phyloP scores from a whole-genome alignment of 2,888 invertebrate species.

The Baccha elongata region DNA sequence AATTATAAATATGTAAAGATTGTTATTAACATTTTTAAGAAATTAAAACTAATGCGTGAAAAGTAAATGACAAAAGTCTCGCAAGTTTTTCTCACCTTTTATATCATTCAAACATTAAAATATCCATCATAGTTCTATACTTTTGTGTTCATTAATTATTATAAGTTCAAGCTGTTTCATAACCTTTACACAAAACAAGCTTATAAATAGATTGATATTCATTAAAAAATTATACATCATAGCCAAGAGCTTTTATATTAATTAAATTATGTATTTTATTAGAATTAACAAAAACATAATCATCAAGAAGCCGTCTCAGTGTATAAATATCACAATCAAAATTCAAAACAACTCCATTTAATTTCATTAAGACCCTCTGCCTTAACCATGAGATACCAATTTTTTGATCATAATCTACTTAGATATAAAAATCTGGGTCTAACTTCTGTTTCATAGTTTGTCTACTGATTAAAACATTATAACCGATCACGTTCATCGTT shows the following conservation, averaged over 20 bases:
- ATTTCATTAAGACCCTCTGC: slow-evolving; percentile 26
- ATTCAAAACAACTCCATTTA: slow-evolving; percentile 13
- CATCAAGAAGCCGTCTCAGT: not conserved
- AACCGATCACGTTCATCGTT: not conserved
- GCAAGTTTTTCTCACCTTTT: not conserved
- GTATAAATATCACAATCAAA: slow-evolving; percentile 18
- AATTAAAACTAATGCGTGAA: not conserved
- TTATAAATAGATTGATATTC: not conserved
- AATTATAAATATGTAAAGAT: too few relatives aligned
- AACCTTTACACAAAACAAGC: not conserved
- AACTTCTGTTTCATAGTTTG: not conserved
- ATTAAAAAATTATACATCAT: not conserved
- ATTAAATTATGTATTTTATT: slow-evolving; percentile 4
- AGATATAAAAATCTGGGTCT: not conserved
- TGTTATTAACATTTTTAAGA: not conserved
- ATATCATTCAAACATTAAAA: too few relatives aligned
- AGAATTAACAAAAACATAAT: not conserved
- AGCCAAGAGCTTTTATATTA: not conserved
- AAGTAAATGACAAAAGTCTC: not conserved
- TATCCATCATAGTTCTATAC: not conserved
- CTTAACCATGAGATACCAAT: slow-evolving; percentile 19
- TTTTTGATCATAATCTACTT: slow-evolving; percentile 40
- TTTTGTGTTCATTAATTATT: not conserved
- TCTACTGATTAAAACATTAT: not conserved
- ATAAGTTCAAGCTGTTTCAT: not conserved